Evolutionary conservation across 2,797 vertebrate genomes (phyloP), one percentile per base, ranked within the genome.

Genomic region (Gymnocypris eckloni): DNA sequence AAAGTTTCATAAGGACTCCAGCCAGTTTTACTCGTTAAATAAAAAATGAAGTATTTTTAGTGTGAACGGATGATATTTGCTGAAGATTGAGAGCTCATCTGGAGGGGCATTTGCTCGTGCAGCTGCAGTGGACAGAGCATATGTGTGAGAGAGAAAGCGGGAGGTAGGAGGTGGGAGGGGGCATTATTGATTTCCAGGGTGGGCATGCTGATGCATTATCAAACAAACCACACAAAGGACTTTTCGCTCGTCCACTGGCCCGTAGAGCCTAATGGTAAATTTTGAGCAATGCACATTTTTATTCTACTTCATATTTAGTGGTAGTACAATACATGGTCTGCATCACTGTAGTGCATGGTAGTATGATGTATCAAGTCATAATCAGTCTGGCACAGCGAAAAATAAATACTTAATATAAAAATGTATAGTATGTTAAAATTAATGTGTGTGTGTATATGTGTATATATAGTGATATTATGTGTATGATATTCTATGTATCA

Each of bases 201-300:
- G 90, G 82, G 59, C 91, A 86, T 86, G 88, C 88, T 93, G 94
- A 93, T 94, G 91, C 92, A 93, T 94, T 90, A 89, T 87, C 90
- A 90, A 88, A 93, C 91, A 91, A 91, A 91, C 88, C 89, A 92
- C 86, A 89, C 89, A 90, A 90, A 89, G 86, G 61, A 77, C 82
- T 37, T 82, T 79, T 85, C 48, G 37, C 43, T 86, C 71, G 59
- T 59, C 52, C 28, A 45, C 52, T 61, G 22, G 70, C 28, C 48
- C 52, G 12, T 85, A 70, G 71, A 22, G 18, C n/a, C 11, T 64
- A 3, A 18, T 9, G 56, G 48, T 33, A 37, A 54, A 39, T 48
- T 48, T 22, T 54, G n/a, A 69, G 16, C 1, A 45, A 41, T 9
- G 6, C 28, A 3, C 3, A 13, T 77, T 77, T 77, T 41, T 18